A percentile compares a stretch with the other conserved stretches of the same genome.
phyloP scores from a whole-genome alignment of 2,113 vertebrate genomes.

The Protomyctophum bolini region DNA sequence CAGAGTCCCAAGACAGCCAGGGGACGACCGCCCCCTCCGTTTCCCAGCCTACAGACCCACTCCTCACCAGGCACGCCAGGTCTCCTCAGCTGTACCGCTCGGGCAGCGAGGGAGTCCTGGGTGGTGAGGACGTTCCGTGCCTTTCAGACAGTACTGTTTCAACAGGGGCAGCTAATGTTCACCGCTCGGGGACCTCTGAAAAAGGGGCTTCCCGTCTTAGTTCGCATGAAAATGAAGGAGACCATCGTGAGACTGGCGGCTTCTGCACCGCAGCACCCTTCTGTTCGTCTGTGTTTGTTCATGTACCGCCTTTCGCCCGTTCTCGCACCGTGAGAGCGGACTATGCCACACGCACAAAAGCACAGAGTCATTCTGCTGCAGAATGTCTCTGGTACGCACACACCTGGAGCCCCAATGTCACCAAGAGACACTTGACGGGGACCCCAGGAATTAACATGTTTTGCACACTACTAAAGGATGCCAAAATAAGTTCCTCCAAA shows the following conservation, averaged over 20 bases:
- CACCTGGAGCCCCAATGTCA: not conserved
- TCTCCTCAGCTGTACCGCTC: slow-evolving; percentile 7
- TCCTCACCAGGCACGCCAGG: not conserved
- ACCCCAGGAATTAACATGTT: not conserved
- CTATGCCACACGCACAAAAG: slow-evolving; percentile 30
- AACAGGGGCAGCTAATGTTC: slow-evolving; percentile 12
- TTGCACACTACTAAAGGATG: slow-evolving; percentile 43
- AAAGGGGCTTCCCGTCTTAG: not conserved
- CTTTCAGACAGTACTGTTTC: slow-evolving; percentile 45
- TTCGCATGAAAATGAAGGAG: slow-evolving; percentile 9
- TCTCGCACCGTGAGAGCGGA: slow-evolving; percentile 7
- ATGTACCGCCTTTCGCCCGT: not conserved
- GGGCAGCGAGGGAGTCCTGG: not conserved
- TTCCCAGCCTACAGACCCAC: slow-evolving; percentile 4
- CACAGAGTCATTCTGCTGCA: slow-evolving; percentile 1
- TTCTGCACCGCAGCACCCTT: not conserved
- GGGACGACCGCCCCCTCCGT: slow-evolving; percentile 2
- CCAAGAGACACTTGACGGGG: not conserved
- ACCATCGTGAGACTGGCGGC: not conserved
- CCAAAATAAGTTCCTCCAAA: slow-evolving; percentile 22
- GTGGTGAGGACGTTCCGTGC: slow-evolving; percentile 37
- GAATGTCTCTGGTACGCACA: slow-evolving; percentile 32
- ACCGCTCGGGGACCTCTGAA: not conserved
- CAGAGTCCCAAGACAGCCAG: slow-evolving; percentile 5
- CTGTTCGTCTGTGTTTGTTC: slow-evolving; percentile 2